Evolutionary conservation across 2,113 vertebrate species (phyloP).

Genomic region (Rhadina sibilatrix): DNA sequence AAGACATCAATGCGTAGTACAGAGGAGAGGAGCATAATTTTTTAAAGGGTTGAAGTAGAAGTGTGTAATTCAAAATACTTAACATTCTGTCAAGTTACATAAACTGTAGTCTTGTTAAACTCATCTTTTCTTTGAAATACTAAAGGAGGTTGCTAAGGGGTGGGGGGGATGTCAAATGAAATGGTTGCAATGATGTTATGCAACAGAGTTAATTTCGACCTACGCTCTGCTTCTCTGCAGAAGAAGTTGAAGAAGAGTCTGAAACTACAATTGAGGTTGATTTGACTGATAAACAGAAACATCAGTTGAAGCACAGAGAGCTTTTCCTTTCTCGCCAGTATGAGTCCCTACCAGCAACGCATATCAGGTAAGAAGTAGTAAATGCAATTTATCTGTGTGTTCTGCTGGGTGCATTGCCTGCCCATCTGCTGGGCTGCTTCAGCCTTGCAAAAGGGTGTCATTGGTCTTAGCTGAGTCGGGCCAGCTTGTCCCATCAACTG

Average conservation of each 20-base stretch:
- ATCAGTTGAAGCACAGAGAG: slow-evolving; percentile 95
- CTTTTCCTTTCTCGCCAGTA: slow-evolving; percentile 96
- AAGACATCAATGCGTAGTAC: background rate
- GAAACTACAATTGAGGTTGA: slow-evolving; percentile 87
- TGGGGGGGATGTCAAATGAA: slow-evolving; percentile 18
- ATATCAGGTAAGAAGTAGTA: slow-evolving; percentile 84
- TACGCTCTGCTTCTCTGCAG: slow-evolving; percentile 76
- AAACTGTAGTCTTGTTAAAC: slow-evolving; percentile 36
- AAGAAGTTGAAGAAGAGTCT: slow-evolving; percentile 96
- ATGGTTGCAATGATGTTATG: slow-evolving; percentile 28
- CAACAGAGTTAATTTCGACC: slow-evolving; percentile 48
- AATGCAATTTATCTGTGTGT: background rate
- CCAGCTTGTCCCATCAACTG: background rate
- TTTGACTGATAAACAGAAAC: slow-evolving; percentile 96
- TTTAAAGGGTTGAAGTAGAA: background rate
- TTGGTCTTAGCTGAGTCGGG: background rate
- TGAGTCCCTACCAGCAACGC: slow-evolving; percentile 92
- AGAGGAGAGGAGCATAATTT: background rate
- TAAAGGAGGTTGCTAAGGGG: slow-evolving; percentile 22
- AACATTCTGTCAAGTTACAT: slow-evolving; percentile 36
- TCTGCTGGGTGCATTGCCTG: background rate
- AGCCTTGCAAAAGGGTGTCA: background rate
- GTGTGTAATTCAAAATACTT: slow-evolving; percentile 8
- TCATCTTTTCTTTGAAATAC: slow-evolving; percentile 2
- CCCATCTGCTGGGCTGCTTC: background rate